These are phyloP conservation scores for Triops cancriformis DNA, from an alignment of 1,140 invertebrate species.

Conservation along the genomic window DNA sequence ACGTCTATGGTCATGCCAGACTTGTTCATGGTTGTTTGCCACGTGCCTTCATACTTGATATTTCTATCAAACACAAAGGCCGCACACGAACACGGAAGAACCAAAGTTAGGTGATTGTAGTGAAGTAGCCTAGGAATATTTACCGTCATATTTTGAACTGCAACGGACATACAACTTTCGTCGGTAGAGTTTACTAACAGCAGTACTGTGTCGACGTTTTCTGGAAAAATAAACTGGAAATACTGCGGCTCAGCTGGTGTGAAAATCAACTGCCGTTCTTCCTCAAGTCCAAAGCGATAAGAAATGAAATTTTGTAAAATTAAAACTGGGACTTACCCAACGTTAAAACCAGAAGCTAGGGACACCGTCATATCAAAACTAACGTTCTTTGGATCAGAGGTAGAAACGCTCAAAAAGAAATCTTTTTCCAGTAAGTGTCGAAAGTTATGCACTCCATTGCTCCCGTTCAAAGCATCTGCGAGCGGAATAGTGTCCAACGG, in stretches of 20 bases:
- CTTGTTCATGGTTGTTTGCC: too few relatives aligned
- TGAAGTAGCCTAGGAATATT: slow-evolving; percentile 35
- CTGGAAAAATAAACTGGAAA: too few relatives aligned
- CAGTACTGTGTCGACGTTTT: too few relatives aligned
- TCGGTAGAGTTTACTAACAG: too few relatives aligned
- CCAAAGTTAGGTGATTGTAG: slow-evolving; percentile 9
- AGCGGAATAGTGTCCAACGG: slow-evolving; percentile 47
- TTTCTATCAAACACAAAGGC: too few relatives aligned
- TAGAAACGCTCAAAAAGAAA: slow-evolving; percentile 52
- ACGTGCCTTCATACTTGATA: too few relatives aligned
- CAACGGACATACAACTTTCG: too few relatives aligned
- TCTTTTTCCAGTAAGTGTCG: slow-evolving; percentile 33
- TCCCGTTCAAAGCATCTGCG: slow-evolving; percentile 29
- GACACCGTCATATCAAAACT: slow-evolving; percentile 46
- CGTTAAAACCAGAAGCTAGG: slow-evolving; percentile 48
- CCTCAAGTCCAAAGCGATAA: slow-evolving; percentile 33
- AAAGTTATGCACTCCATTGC: neutral
- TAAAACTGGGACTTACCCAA: slow-evolving; percentile 41
- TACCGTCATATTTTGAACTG: too few relatives aligned
- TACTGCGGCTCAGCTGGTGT: too few relatives aligned
- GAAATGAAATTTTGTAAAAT: slow-evolving; percentile 16
- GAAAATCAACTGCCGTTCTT: slow-evolving; percentile 37
- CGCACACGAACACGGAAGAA: slow-evolving; percentile 47
- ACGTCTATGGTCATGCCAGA: too few relatives aligned
- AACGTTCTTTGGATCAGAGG: too few relatives aligned